phyloP scores from a whole-genome alignment of 1,140 invertebrate genomes.

The Thalassaphorura encarpata region DNA sequence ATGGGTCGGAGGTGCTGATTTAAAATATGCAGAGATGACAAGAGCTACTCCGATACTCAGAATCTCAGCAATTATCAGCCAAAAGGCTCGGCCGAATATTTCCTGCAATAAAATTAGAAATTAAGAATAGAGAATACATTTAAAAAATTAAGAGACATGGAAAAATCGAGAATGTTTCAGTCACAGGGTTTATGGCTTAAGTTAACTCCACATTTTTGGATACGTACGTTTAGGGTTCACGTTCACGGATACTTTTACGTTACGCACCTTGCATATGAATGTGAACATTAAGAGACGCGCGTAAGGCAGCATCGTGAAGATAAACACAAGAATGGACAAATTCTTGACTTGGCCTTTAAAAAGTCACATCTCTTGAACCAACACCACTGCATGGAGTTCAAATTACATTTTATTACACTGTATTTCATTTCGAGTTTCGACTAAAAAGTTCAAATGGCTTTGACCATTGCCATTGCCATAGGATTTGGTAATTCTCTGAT shows the following conservation, averaged over 20 bases:
- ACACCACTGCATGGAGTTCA: neutral
- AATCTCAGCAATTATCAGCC: conserved; percentile 21
- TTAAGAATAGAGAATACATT: neutral
- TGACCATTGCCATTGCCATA: neutral
- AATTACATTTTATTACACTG: neutral
- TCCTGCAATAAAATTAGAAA: conserved; percentile 13
- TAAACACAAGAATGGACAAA: neutral
- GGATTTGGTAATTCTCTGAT: neutral
- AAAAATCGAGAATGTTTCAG: neutral
- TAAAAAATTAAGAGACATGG: neutral
- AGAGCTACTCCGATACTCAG: conserved; percentile 21
- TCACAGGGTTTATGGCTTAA: neutral
- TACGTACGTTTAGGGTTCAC: neutral
- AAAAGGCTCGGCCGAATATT: conserved; percentile 11
- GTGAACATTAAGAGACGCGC: too few relatives aligned
- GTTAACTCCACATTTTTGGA: neutral
- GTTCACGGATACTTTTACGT: too few relatives aligned
- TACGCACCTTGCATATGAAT: too few relatives aligned
- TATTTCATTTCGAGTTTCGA: neutral
- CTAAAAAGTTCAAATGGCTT: neutral
- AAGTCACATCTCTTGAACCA: too few relatives aligned
- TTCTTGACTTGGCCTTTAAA: too few relatives aligned
- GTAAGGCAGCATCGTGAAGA: neutral
- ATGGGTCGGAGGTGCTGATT: neutral
- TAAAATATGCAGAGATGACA: conserved; percentile 19